Base-by-base conservation (phyloP, 2,888 invertebrate species). In the Meghimatium bilineatum region DNA sequence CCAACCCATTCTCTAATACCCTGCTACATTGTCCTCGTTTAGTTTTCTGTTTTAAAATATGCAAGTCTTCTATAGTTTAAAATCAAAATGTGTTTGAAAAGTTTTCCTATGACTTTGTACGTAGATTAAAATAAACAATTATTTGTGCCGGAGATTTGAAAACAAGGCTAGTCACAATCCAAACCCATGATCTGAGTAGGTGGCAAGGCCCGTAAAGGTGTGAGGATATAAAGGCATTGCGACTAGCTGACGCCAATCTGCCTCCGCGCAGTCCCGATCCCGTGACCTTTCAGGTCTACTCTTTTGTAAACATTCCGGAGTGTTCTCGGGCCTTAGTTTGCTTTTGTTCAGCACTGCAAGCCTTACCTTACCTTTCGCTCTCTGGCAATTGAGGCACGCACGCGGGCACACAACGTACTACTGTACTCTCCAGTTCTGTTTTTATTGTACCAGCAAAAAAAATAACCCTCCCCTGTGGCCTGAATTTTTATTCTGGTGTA, bases 181-280 rank as follows among this genome's bases (percentile, higher is more conserved):
- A 77, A 66, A 44, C 63, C 44, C 10, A 14, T 66, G 77, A 76
- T n/a, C 63, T 77, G 26, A 12, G 63, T 14, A 17, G 63, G 44
- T 26, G 32, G n/a, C 29, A 66, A 69, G 38, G 44, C 69, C 63
- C 29, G 56, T 14, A 56, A 83, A 77, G 77, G 83, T 77, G 83
- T 71, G 83, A 77, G 56, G 78, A 78, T 52, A 82, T 49, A 34
- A 29, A 76, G 71, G 78, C 77, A 71, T 49, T 66, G 34, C 56
- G 77, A 67, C 67, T 66, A 49, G 66, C 63, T 78, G 78, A 60
- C 83, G 72, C 78, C 72, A 77, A 71, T 77, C 66, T 69, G 52
- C 76, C 75, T 67, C 52, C n/a, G 34, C 67, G 52, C 75, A 17
- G 20, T n/a, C 74, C 71, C 63, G 67, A 78, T 49, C 79, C 79